These are phyloP conservation scores for Echiichthys vipera DNA, from an alignment of 2,797 vertebrate species.

Conservation along the genomic window DNA sequence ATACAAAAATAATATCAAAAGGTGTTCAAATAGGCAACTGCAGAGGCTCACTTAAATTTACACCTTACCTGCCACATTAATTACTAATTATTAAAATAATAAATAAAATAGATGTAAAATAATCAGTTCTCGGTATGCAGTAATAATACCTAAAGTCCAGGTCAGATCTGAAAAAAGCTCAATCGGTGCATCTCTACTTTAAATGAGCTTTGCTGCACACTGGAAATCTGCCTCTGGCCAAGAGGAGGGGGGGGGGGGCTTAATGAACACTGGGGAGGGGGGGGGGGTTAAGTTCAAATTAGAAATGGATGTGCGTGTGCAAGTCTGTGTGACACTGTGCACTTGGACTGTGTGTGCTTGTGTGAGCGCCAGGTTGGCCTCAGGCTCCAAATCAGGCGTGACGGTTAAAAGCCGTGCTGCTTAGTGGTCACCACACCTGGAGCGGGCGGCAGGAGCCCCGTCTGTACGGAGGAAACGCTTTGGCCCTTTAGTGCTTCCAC, in stretches of 20 bases:
- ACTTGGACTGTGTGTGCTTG: conserved; percentile 24
- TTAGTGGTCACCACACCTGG: conserved; percentile 75
- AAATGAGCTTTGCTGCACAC: no score
- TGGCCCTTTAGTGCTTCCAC: conserved; percentile 68
- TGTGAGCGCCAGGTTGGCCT: conserved; percentile 44
- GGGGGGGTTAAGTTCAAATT: conserved; percentile 53
- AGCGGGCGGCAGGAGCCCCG: conserved; percentile 53
- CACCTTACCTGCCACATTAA: no score
- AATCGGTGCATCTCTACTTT: no score
- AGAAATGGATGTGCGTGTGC: conserved; percentile 49
- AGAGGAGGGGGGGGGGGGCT: conserved; percentile 16
- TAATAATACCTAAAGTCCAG: no score
- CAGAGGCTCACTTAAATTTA: no score
- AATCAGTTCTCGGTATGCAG: no score
- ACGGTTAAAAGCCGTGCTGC: conserved; percentile 68
- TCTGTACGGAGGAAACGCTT: conserved; percentile 64
- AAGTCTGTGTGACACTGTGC: conserved; percentile 11
- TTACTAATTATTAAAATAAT: no score
- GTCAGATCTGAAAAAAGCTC: no score
- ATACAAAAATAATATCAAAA: no score
- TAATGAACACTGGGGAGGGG: conserved; percentile 52
- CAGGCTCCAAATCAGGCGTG: conserved; percentile 66
- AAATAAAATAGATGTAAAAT: no score
- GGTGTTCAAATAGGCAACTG: no score
- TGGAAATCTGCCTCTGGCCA: no score